Evolutionary conservation across 2,888 invertebrate genomes (phyloP).

Genomic region (Melieria omissa): DNA sequence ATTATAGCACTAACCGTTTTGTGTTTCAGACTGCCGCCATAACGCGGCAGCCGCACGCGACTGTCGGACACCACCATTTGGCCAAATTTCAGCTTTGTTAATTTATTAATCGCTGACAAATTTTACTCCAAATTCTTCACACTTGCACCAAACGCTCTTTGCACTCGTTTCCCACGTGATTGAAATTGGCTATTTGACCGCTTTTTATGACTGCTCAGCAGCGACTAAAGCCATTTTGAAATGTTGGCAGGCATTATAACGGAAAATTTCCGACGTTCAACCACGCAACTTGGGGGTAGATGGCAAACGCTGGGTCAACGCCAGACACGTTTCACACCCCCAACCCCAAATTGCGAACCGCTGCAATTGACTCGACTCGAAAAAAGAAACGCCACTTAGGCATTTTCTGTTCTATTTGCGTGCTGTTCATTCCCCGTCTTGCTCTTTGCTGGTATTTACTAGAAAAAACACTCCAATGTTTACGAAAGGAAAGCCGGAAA

Average conservation of each 20-base stretch:
- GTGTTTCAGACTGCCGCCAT: slow-evolving; percentile 59
- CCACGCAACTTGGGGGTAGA: no score
- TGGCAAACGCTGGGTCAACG: no score
- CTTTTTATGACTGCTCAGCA: slow-evolving; percentile 39
- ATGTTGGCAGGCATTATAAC: slow-evolving; percentile 22
- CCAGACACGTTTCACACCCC: no score
- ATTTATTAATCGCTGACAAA: slow-evolving; percentile 39
- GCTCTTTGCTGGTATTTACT: background rate
- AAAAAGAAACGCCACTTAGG: no score
- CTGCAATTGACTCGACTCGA: no score
- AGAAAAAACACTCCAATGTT: background rate
- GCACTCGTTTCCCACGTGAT: no score
- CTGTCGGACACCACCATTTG: slow-evolving; percentile 63
- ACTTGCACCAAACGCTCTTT: background rate
- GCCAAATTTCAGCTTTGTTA: slow-evolving; percentile 45
- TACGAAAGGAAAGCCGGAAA: background rate
- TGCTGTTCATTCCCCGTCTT: no score
- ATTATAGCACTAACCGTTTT: slow-evolving; percentile 55
- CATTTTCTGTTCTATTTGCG: no score
- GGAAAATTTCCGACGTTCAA: background rate
- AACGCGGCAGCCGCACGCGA: slow-evolving; percentile 59
- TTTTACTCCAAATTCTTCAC: background rate
- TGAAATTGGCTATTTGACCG: background rate
- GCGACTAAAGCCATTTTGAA: slow-evolving; percentile 42
- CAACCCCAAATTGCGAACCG: no score